Evolutionary conservation across 2,888 invertebrate species (phyloP).

Genomic region (Micoletzkya japonica): DNA sequence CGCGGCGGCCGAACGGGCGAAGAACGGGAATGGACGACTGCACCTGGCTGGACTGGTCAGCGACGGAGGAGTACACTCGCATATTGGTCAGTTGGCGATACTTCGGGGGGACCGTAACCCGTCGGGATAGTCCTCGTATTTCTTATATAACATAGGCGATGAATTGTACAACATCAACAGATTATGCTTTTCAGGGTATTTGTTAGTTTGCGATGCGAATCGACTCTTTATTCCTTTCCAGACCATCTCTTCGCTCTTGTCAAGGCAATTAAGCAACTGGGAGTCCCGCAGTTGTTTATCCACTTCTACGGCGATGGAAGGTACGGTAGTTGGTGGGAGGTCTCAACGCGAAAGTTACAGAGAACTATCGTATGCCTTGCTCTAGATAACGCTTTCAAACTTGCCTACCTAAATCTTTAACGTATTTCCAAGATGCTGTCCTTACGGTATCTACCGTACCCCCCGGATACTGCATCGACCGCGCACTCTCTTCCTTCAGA

Average conservation of each 20-base stretch:
- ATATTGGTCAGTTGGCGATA: slow-evolving; percentile 57
- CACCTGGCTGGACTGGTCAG: slow-evolving; percentile 67
- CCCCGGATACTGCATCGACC: no score
- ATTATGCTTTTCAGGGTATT: no score
- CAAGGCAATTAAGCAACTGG: slow-evolving; percentile 64
- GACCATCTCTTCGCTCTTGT: slow-evolving; percentile 65
- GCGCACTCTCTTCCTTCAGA: slow-evolving; percentile 34
- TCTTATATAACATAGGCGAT: not conserved
- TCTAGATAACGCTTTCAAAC: no score
- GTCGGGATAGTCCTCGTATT: not conserved
- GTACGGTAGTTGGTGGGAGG: not conserved
- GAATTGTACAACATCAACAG: not conserved
- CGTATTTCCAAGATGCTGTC: no score
- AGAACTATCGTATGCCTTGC: no score
- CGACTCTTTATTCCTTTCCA: slow-evolving; percentile 27
- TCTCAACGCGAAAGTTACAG: no score
- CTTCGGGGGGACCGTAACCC: not conserved
- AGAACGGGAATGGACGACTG: slow-evolving; percentile 64
- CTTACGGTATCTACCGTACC: no score
- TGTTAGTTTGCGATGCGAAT: not conserved
- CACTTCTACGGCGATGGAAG: slow-evolving; percentile 65
- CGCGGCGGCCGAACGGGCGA: slow-evolving; percentile 65
- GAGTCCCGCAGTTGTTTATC: slow-evolving; percentile 65
- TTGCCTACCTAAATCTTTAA: no score
- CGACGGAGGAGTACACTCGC: slow-evolving; percentile 67